Evolutionary conservation across 2,113 vertebrate genomes (phyloP), one percentile per base, ranked within the genome.

Genomic region (Perca flavescens): DNA sequence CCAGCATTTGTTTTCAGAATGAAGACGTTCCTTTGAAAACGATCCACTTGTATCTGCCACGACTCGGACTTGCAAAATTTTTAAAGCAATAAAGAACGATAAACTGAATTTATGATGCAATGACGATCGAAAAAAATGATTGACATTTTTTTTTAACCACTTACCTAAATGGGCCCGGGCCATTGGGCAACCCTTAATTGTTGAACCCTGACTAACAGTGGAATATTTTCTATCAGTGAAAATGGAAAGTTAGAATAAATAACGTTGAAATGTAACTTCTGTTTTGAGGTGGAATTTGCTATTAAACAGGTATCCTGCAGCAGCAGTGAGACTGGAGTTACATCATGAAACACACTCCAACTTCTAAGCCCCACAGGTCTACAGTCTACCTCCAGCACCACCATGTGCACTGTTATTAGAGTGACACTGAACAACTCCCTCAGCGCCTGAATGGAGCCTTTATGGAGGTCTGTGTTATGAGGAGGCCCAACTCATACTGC

Each of bases 391-490:
- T 79, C 62, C 79, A 63, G 67, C 60, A 66, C 60, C 70, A 88
- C 67, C 74, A 36, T 7, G 36, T 5, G 74, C 57, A 12, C 78
- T 69, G 77, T 84, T 91, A 86, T 86, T 86, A 82, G 64, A 86
- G 74, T 25, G 70, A 86, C 83, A 74, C 67, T 12, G 68, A 73
- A 84, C 74, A 83, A 77, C 84, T 77, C 74, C 69, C 83, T 47
- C 19, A 0, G n/a, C 6, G 60, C 67, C 80, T 94, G 87, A 95
- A 94, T 89, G 86, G 75, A 80, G 64, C 77, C 80, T 88, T 94
- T 95, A 91, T 94, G 74, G 63, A 88, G 68, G 71, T 50, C 75
- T 65, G 70, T 63, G 78, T 86, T 80, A 90, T 68, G 77, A 85
- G 75, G 74, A 81, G 76, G 83, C 34, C 61, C 56, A 74, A 50